Percentiles rank a stretch among this genome's conserved stretches.
Evolutionary conservation across 2,113 vertebrate species (phyloP).

Genomic region (Desmodus rotundus): DNA sequence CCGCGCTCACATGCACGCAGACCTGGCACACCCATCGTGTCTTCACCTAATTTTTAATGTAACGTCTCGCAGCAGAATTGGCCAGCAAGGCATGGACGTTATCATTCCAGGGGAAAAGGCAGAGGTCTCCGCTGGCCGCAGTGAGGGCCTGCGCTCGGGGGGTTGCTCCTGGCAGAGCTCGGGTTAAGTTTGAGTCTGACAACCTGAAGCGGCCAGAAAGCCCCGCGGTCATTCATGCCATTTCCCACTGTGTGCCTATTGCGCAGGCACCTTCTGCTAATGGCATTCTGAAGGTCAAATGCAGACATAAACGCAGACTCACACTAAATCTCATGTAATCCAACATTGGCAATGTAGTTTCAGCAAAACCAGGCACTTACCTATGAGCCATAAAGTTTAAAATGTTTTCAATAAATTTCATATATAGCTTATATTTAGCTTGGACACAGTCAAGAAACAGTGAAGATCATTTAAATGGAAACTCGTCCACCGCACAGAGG

Average conservation of each 20-base stretch:
- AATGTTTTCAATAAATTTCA: not conserved
- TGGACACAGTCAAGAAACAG: not conserved
- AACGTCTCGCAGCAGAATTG: not conserved
- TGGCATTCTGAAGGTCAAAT: not conserved
- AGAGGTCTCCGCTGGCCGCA: not conserved
- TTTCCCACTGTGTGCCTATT: not conserved
- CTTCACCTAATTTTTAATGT: not conserved
- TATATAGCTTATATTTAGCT: not conserved
- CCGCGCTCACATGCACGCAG: fast-evolving
- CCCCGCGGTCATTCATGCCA: not conserved
- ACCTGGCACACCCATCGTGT: fast-evolving
- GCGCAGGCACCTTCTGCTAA: no score
- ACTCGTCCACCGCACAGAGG: not conserved
- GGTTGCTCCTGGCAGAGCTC: not conserved
- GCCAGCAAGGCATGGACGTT: not conserved
- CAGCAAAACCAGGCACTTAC: not conserved
- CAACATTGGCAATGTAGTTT: not conserved
- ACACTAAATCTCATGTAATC: not conserved
- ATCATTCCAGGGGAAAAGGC: not conserved
- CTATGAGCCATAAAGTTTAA: not conserved
- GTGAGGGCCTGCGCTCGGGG: not conserved
- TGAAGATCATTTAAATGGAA: not conserved
- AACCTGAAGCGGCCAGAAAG: not conserved
- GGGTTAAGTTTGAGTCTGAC: not conserved
- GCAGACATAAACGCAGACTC: not conserved